Base-by-base conservation (phyloP, 2,888 invertebrate genomes). In the Bimastos eiseni region DNA sequence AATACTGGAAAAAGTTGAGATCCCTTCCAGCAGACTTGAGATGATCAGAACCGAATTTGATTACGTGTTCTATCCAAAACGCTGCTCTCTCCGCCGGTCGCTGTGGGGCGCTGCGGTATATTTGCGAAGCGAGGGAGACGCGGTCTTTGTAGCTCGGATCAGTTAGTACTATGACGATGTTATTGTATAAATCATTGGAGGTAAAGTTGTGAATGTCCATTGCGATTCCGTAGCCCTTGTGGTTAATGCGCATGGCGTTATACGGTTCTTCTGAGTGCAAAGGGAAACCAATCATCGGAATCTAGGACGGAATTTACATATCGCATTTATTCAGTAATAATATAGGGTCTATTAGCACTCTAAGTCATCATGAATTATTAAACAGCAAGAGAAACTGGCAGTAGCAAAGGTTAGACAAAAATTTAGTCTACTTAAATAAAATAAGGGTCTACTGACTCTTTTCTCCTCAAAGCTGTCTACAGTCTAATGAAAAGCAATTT, bases 231-330 rank as follows among this genome's bases (percentile, higher is more conserved):
- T 41, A 91, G 15, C 90, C 90, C 30, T 83, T 83, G 86, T 37
- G 37, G 33, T 70, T 21, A 11, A 91, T 88, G 19, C 91, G 44
- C 89, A 21, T 41, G 34, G 90, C 89, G 83, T 91, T 91, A 19
- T 55, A 44, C 21, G 89, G 41, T 55, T 91, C 90, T 19, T 91
- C 91, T 17, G 89, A 55, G 17, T 83, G 55, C 1, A 91, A 33
- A 1, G 91, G 91, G 24, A 90, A 70, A 17, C 83, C 91, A 38
- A 91, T 24, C 90, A 91, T 90, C 21, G 91, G 91, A 34, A 91
- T 90, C 70, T 70, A n/a, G 49, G 24, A 24, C 19, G n/a, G 21
- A 5, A 86, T n/a, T n/a, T n/a, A n/a, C n/a, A n/a, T n/a, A n/a
- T n/a, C n/a, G 21, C 15, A 49, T 49, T 49, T 24, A 49, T n/a